Evolutionary conservation across 2,113 vertebrate genomes (phyloP), one percentile per base, ranked within the genome.

Genomic region (Paracyprichromis sp.): DNA sequence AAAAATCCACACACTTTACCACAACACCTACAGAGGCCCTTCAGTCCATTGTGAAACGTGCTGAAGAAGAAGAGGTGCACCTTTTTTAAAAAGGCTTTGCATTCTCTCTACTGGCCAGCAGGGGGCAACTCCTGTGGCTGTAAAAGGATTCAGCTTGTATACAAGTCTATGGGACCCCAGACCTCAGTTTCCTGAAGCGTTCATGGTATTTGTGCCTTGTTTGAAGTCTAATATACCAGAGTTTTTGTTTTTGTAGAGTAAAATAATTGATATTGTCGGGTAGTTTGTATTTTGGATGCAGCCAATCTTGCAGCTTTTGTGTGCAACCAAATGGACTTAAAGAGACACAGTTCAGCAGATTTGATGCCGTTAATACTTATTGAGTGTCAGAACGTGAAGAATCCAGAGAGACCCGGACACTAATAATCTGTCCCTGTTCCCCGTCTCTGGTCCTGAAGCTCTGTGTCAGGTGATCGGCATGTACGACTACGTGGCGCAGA

Each of bases 391-490:
- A 73, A 11, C 2, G 5, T 11, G 24, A 71, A 31, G 40, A 13
- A 38, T 40, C 6, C n/a, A 38, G 43, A 17, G 0, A 26, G 12
- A 45, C 24, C 13, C 9, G 13, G 13, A 8, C 10, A 9, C 63
- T 69, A 21, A 40, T 40, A 14, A 69, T 24, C 8, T 40, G 14
- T 61, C 12, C 17, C 2, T 61, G n/a, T 7, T 16, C n/a, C 87
- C 6, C 47, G 19, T 83, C 9, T 76, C 5, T 76, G 85, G 45
- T 29, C 3, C 6, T 56, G 52, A 79, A 95, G 94, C 91, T 9
- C 52, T 99, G 95, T 99, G 98, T 96, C 99, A 99, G 96, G 99
- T 99, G 91, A 99, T 99, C 88, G 99, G 98, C 86, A 98, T 99
- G 98, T 99, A 99, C 85, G 99, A 99, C 95, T 99, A 99, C 91